phyloP scores from a whole-genome alignment of 1,140 invertebrate species.

The Drosophila guanche region DNA sequence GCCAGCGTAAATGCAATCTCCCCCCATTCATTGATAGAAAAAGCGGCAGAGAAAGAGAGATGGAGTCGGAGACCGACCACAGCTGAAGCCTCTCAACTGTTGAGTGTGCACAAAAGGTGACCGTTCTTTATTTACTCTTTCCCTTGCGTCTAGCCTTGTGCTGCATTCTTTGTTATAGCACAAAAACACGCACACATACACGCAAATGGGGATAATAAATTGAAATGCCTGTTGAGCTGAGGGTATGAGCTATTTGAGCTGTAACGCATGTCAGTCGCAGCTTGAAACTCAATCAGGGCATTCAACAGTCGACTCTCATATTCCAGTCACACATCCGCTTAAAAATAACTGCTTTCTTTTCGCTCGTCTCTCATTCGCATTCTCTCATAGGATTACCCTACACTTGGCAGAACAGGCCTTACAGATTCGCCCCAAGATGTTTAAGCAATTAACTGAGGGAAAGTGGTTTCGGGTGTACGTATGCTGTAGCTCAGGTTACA shows the following conservation, averaged over 20 bases:
- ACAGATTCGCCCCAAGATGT: constrained; percentile 5
- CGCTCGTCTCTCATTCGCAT: constrained; percentile 21
- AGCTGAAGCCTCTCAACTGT: constrained; percentile 51
- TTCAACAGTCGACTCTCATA: constrained; percentile 26
- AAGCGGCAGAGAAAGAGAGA: background rate
- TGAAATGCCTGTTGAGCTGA: background rate
- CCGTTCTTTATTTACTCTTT: constrained; percentile 9
- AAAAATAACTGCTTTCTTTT: constrained; percentile 65
- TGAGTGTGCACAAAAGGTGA: constrained; percentile 31
- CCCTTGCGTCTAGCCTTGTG: constrained; percentile 3
- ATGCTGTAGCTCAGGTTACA: constrained; percentile 44
- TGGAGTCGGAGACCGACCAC: constrained; percentile 5
- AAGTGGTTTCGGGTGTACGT: constrained; percentile 32
- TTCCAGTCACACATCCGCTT: constrained; percentile 49
- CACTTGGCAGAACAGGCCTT: background rate
- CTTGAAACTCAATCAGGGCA: constrained; percentile 33
- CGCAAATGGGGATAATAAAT: constrained; percentile 26
- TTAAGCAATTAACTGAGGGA: constrained; percentile 44
- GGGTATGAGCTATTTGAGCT: constrained; percentile 9
- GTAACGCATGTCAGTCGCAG: constrained; percentile 19
- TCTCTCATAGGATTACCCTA: background rate
- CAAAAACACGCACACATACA: no score
- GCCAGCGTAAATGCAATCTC: constrained; percentile 68
- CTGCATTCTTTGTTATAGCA: constrained; percentile 19
- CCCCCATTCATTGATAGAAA: constrained; percentile 47